A percentile compares a stretch with the other conserved stretches of the same genome.
These are phyloP conservation scores for Melanaphis sacchari DNA, from an alignment of 1,140 invertebrate species.

Conservation along the genomic window DNA sequence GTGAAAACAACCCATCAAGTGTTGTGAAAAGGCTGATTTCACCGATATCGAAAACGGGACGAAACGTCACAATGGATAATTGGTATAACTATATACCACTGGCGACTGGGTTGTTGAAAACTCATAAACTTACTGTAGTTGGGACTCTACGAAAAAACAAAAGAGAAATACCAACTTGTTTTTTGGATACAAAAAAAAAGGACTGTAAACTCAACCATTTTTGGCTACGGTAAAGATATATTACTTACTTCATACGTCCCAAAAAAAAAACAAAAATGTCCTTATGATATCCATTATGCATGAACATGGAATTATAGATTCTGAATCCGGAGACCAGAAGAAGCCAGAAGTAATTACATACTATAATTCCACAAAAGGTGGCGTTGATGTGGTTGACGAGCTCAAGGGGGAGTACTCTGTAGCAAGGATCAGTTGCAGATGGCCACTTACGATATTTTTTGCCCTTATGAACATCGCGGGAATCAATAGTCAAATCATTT, in stretches of 20 bases:
- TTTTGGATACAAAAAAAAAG: constrained; percentile 28
- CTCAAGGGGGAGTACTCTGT: not conserved
- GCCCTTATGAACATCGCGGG: constrained; percentile 19
- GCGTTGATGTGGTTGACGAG: not conserved
- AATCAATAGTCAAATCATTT: constrained; percentile 12
- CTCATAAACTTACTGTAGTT: constrained; percentile 58
- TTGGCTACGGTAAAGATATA: not conserved
- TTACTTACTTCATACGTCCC: constrained; percentile 11
- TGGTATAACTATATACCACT: constrained; percentile 59
- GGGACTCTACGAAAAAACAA: constrained; percentile 64
- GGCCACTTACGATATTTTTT: constrained; percentile 15
- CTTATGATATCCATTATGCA: not conserved
- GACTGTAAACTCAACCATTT: not conserved
- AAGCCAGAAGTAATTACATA: constrained; percentile 5
- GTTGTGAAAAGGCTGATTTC: not conserved
- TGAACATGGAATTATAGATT: not conserved
- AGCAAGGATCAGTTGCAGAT: constrained; percentile 1
- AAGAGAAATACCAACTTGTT: constrained; percentile 44
- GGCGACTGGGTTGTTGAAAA: constrained; percentile 57
- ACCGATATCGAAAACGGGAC: constrained; percentile 35
- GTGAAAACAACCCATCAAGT: constrained; percentile 59
- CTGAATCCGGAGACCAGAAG: not conserved
- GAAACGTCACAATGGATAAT: constrained; percentile 62
- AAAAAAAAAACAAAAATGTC: constrained; percentile 12
- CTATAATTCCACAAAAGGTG: not conserved